A percentile compares a stretch with the other conserved stretches of the same genome.
phyloP scores from a whole-genome alignment of 2,797 vertebrate genomes.

The Chlorospingus semifuscus region DNA sequence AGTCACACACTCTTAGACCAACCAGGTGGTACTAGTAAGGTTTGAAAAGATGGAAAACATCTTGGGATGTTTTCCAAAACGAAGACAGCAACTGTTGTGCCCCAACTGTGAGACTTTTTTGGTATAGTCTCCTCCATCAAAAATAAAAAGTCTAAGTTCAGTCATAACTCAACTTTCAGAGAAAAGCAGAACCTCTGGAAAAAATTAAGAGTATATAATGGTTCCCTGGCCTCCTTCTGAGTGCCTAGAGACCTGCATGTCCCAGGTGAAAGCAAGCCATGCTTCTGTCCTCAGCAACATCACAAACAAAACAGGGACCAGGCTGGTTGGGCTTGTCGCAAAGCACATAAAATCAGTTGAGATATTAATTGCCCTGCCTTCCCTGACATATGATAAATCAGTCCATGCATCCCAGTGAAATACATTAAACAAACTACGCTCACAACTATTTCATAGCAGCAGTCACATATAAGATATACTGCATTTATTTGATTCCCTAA shows the following conservation, averaged over 20 bases:
- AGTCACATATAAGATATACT: background rate
- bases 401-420: background rate
- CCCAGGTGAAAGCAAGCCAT: background rate
- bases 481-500: background rate
- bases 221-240: background rate
- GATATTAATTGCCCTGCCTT: background rate
- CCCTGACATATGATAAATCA: background rate
- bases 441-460: background rate
- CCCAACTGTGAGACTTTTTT: background rate
- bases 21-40: background rate
- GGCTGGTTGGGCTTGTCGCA: background rate
- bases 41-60: background rate
- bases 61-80: background rate
- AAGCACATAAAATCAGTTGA: background rate
- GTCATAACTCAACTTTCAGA: background rate
- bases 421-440: background rate
- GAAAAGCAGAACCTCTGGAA: background rate
- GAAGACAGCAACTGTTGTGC: background rate
- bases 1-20: background rate
- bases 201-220: background rate
- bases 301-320: background rate
- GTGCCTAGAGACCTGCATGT: background rate
- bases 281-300: background rate
- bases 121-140: background rate
- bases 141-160: background rate